Evolutionary conservation across 2,113 vertebrate species (phyloP).

Genomic region (Isurus oxyrinchus): DNA sequence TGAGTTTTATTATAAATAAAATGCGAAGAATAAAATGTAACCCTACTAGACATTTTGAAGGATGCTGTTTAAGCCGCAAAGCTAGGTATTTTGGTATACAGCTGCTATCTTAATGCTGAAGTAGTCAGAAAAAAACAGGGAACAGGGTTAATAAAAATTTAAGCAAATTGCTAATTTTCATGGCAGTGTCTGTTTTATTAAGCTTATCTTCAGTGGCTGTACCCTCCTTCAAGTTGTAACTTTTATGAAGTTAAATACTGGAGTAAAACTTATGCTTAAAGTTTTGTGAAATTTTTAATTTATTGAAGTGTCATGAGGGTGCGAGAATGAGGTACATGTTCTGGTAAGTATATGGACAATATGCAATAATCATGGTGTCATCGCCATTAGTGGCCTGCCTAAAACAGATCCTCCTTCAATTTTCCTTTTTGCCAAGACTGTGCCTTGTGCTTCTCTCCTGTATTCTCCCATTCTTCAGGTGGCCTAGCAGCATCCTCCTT

Average conservation of each 20-base stretch:
- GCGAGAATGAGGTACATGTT: neutral
- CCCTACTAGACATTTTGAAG: neutral
- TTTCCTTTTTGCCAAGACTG: neutral
- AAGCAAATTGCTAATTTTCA: conserved; percentile 15
- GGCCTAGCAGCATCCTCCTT: neutral
- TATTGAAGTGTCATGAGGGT: neutral
- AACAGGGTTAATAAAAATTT: neutral
- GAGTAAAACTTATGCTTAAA: neutral
- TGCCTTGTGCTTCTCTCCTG: neutral
- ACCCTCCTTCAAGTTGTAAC: neutral
- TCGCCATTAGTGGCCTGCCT: neutral
- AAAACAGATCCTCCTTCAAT: neutral
- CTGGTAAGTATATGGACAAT: neutral
- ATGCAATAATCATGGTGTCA: neutral
- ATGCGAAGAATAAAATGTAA: neutral
- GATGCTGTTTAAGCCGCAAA: neutral
- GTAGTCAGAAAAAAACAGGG: neutral
- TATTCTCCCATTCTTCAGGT: neutral
- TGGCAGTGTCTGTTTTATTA: neutral
- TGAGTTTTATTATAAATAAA: neutral
- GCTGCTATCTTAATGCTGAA: neutral
- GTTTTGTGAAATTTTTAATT: neutral
- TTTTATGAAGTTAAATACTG: neutral
- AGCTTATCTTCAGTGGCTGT: neutral
- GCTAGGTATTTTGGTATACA: neutral